These are phyloP conservation scores for Scaptomyza tumidula DNA, from an alignment of 2,888 invertebrate species.

Conservation along the genomic window DNA sequence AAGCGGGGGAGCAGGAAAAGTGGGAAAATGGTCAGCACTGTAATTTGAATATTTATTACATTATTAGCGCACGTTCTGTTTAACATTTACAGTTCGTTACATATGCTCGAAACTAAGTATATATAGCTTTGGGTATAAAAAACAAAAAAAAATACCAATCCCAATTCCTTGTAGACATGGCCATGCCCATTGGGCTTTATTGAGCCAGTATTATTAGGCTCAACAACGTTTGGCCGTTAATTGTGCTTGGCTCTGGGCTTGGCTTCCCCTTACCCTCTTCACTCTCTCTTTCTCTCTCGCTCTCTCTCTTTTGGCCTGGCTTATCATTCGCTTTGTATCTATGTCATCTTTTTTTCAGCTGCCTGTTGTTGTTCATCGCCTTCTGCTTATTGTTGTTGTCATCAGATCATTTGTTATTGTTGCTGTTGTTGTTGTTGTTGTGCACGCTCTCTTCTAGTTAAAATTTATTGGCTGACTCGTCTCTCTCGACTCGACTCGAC, in stretches of 20 bases:
- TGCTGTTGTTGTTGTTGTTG: background rate
- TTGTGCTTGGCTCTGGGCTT: slow-evolving; percentile 36
- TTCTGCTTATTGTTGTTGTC: slow-evolving; percentile 24
- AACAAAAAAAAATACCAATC: slow-evolving; percentile 18
- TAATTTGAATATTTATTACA: slow-evolving; percentile 80
- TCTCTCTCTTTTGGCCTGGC: background rate
- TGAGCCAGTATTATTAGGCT: slow-evolving; percentile 45
- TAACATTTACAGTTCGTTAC: slow-evolving; percentile 26
- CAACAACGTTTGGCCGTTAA: slow-evolving; percentile 36
- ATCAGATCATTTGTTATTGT: slow-evolving; percentile 62
- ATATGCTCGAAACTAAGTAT: background rate
- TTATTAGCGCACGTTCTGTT: slow-evolving; percentile 60
- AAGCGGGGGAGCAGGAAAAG: background rate
- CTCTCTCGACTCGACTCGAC: slow-evolving; percentile 7
- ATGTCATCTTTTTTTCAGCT: slow-evolving; percentile 56
- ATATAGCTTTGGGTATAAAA: background rate
- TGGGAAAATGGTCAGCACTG: slow-evolving; percentile 45
- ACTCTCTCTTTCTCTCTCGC: background rate
- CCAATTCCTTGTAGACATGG: slow-evolving; percentile 30
- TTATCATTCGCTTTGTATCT: slow-evolving; percentile 54
- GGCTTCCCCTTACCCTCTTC: slow-evolving; percentile 14
- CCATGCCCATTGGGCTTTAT: slow-evolving; percentile 51
- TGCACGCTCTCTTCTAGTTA: slow-evolving; percentile 58
- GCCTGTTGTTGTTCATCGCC: slow-evolving; percentile 19
- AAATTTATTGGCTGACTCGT: slow-evolving; percentile 69